Base-by-base conservation (phyloP, 2,888 invertebrate species). In the Steinernema hermaphroditum region DNA sequence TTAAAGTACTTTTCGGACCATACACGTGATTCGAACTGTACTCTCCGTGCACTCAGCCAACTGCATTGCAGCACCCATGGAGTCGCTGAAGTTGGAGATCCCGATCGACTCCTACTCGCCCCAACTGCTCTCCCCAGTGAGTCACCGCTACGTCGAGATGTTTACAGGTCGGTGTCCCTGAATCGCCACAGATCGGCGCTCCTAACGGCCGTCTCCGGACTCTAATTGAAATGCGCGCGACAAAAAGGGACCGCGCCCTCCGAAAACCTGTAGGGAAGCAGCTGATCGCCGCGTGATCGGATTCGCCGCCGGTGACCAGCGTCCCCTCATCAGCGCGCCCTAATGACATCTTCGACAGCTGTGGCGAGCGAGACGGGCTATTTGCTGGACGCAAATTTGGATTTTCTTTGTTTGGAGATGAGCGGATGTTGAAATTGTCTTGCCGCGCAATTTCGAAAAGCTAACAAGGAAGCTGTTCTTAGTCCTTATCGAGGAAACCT, bases 201-300 rank as follows among this genome's bases (percentile, higher is more conserved):
- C 24, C 24, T 24, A 54, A 54, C 27, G 22, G 19, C 12, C 54
- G 19, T 54, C 54, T 54, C 24, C 54, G 54, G 54, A 8, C 19
- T 22, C 27, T 54, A 54, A 54, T 54, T 54, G 54, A 54, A 54
- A 54, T 27, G 22, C 46, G 46, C 46, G 16, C 54, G 54, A 27
- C 27, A 54, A 54, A 54, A 54, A 46, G 46, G 4, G 54, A 27
- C 54, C 54, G 54, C 54, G 54, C 54, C 54, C 54, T 54, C 24
- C 54, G 27, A 54, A 46, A 54, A 54, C 54, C 54, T 54, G 54
- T 54, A 54, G 54, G 2, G 24, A 27, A 54, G 54, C 54, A 54
- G 54, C 54, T 54, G 54, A 54, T 54, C 54, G 54, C 27, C 54
- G 27, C 27, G 54, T 22, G 54, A 54, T 54, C 54, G 24, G 46